A percentile compares a stretch with the other conserved stretches of the same genome.
Conservation (phyloP, 2,888 invertebrate genomes). For the Trissonchulus latispiculum region DNA sequence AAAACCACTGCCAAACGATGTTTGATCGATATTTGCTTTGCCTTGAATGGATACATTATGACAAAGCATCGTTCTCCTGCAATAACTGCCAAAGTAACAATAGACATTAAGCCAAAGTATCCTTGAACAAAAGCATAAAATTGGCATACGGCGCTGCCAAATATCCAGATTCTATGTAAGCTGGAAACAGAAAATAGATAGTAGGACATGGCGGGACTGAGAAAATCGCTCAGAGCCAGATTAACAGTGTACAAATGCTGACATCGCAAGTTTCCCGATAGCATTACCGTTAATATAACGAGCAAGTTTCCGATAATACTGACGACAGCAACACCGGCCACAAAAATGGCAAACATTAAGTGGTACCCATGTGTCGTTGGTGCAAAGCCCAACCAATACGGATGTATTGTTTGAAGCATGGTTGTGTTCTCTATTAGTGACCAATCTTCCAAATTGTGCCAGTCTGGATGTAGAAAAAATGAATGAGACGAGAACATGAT, state of each 20-base stretch:
- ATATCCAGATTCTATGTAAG: neutral
- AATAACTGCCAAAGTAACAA: slow-evolving; percentile 8
- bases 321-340: slow-evolving; percentile 11
- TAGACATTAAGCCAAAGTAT: slow-evolving; percentile 11
- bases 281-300: neutral
- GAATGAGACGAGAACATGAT: too few relatives aligned
- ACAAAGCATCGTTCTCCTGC: neutral
- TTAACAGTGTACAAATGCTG: neutral
- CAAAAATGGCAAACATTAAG: slow-evolving; percentile 19
- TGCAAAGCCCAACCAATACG: neutral
- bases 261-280: neutral
- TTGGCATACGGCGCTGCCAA: neutral
- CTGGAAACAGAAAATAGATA: neutral
- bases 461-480: neutral
- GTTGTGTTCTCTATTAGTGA: neutral
- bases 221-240: neutral
- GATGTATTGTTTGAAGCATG: neutral
- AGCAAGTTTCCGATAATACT: neutral
- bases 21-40: neutral
- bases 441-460: neutral
- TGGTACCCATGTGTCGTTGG: slow-evolving; percentile 4
- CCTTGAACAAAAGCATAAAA: slow-evolving; percentile 7
- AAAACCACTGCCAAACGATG: slow-evolving; percentile 43
- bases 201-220: neutral
- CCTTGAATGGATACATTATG: neutral